Conservation (phyloP, 2,888 invertebrate species). For the Sycophila texana region DNA sequence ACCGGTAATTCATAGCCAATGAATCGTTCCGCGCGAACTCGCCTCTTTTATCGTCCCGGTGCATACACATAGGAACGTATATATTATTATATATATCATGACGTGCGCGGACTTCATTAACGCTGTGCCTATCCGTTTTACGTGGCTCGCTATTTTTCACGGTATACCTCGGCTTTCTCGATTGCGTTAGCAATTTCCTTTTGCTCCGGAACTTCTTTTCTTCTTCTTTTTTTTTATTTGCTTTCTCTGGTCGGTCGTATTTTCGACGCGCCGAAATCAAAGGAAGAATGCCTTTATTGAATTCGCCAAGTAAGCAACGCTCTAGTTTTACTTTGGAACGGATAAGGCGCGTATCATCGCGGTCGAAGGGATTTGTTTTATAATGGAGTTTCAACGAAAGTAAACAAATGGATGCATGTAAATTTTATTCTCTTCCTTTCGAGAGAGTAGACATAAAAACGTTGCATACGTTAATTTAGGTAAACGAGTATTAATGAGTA, state of each 20-base stretch:
- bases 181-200: background rate
- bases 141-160: background rate
- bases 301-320: constrained; percentile 51
- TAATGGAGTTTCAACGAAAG: no score
- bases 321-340: constrained; percentile 52
- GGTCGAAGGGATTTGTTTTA: no score
- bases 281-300: constrained; percentile 21
- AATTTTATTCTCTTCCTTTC: no score
- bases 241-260: background rate
- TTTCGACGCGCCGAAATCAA: constrained; percentile 7
- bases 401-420: no score
- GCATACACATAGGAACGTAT: background rate
- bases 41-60: constrained; percentile 25
- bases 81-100: background rate
- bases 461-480: no score
- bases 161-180: no score
- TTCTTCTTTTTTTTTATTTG: constrained; percentile 3
- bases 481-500: no score
- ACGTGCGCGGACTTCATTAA: background rate
- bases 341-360: constrained; percentile 1
- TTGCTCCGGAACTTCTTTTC: background rate
- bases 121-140: background rate
- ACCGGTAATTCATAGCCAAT: constrained; percentile 64
- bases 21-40: constrained; percentile 17
- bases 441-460: no score